These are phyloP conservation scores for Otolemur garnettii DNA, from an alignment of 2,113 vertebrate genomes.

Conservation along the genomic window DNA sequence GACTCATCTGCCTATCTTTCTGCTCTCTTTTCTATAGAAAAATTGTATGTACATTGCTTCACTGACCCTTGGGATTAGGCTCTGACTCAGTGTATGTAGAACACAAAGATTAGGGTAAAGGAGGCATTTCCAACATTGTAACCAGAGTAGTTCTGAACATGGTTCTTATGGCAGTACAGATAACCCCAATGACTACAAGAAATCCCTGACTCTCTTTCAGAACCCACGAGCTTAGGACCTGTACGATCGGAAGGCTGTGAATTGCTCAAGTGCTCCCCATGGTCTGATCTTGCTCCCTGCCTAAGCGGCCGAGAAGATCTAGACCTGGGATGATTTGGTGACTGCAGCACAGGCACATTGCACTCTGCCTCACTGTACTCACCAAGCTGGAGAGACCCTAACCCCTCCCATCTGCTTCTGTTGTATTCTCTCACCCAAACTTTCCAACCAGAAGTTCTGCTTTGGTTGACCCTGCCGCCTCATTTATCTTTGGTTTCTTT, in stretches of 20 bases:
- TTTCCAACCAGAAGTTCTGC: background rate
- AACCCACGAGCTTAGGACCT: background rate
- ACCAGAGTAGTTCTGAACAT: background rate
- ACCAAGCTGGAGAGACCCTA: background rate
- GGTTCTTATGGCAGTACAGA: background rate
- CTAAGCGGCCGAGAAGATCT: too few relatives aligned
- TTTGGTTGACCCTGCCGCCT: background rate
- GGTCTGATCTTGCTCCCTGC: background rate
- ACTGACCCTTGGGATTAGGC: background rate
- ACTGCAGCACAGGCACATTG: background rate
- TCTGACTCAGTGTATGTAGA: background rate
- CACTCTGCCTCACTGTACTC: background rate
- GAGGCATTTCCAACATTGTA: background rate
- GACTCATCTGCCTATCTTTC: background rate
- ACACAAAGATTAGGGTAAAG: background rate
- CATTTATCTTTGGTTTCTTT: background rate
- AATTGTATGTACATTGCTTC: background rate
- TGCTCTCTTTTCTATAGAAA: slow-evolving; percentile 35
- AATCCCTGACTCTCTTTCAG: background rate
- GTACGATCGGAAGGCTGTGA: background rate
- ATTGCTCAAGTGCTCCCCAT: background rate
- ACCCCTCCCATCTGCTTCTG: background rate
- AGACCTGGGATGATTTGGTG: background rate
- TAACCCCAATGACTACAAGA: background rate
- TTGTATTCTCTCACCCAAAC: background rate